Evolutionary conservation across 2,113 vertebrate genomes (phyloP).

Genomic region (Theristicus caerulescens): DNA sequence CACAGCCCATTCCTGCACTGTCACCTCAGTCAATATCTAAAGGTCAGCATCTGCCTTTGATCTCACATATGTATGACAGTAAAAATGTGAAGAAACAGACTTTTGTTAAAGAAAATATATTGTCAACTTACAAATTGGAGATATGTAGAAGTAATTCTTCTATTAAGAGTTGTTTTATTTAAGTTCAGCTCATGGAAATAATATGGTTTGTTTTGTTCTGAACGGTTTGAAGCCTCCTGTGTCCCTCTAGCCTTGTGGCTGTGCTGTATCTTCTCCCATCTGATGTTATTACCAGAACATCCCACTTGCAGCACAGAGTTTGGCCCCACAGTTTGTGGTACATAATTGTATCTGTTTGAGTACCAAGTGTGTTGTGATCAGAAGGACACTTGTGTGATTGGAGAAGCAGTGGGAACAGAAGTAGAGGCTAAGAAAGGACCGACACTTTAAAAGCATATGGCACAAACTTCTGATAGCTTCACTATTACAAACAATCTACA

Average conservation of each 20-base stretch:
- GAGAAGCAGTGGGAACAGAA: not conserved
- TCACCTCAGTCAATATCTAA: not conserved
- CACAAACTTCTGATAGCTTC: not conserved
- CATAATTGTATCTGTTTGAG: not conserved
- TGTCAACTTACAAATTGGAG: not conserved
- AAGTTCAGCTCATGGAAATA: not conserved
- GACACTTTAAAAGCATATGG: not conserved
- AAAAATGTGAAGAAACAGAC: not conserved
- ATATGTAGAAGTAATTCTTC: not conserved
- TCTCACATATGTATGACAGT: accelerated
- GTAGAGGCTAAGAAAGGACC: not conserved
- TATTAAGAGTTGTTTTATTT: not conserved
- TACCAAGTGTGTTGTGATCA: not conserved
- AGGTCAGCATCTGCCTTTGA: not conserved
- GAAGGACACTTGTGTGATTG: not conserved
- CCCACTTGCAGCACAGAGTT: not conserved
- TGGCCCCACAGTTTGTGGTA: not conserved
- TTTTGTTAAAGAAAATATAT: not conserved
- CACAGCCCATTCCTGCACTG: not conserved
- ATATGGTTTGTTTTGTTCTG: not conserved
- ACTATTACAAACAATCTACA: not conserved
- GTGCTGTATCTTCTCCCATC: not conserved
- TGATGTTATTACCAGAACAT: not conserved
- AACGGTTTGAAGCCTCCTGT: not conserved
- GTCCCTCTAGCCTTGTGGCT: not conserved